These are phyloP conservation scores for Drosophila sordidula DNA, from an alignment of 2,888 invertebrate species.

Conservation along the genomic window DNA sequence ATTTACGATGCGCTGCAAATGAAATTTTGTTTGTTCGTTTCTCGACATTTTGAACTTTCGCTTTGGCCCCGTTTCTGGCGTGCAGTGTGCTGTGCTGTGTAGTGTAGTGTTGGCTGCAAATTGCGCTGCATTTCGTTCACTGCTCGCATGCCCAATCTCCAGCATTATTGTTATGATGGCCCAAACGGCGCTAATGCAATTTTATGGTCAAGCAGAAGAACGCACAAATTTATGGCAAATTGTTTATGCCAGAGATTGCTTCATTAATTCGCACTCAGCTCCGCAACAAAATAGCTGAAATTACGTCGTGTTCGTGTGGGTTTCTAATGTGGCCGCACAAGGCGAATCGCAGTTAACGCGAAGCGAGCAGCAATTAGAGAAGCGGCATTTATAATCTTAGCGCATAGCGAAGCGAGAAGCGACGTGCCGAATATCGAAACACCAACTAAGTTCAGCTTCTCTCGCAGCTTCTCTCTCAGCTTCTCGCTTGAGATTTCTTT, in stretches of 20 bases:
- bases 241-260: constrained; percentile 56
- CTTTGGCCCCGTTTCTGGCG: constrained; percentile 57
- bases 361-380: not conserved
- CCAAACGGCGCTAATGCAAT: constrained; percentile 62
- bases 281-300: constrained; percentile 23
- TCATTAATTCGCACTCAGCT: constrained; percentile 56
- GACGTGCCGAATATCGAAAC: no score
- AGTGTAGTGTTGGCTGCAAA: constrained; percentile 24
- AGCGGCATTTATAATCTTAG: not conserved
- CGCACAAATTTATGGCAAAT: constrained; percentile 50
- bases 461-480: no score
- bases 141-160: constrained; percentile 49
- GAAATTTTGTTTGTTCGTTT: constrained; percentile 80
- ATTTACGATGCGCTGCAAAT: constrained; percentile 80
- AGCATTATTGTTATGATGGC: constrained; percentile 63
- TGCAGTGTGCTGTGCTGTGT: constrained; percentile 6
- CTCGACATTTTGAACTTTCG: constrained; percentile 74
- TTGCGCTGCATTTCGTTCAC: constrained; percentile 44
- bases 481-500: no score
- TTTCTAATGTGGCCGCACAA: not conserved
- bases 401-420: constrained; percentile 4
- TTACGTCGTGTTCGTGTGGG: not conserved
- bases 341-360: not conserved
- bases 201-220: constrained; percentile 45
- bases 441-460: no score